Conservation (phyloP, 2,888 invertebrate species). For the Phlogophora meticulosa region DNA sequence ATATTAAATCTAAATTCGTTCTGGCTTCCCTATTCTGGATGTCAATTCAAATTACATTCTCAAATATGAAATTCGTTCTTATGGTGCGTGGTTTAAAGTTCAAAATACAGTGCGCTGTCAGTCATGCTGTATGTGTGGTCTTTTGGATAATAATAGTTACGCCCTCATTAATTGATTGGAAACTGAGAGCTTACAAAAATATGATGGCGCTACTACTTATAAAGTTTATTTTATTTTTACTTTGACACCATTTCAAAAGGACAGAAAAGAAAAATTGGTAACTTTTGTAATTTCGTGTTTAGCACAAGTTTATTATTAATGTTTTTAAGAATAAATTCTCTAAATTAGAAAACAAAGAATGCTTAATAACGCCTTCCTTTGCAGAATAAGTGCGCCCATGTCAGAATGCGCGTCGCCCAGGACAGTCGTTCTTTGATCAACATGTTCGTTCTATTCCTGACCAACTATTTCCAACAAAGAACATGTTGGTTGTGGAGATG, state of each 20-base stretch:
- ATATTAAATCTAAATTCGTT: slow-evolving; percentile 44
- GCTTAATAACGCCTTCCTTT: not conserved
- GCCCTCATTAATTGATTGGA: not conserved
- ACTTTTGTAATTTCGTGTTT: too few species aligned
- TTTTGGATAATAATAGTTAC: slow-evolving; percentile 8
- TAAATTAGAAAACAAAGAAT: too few species aligned
- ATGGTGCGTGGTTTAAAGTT: not conserved
- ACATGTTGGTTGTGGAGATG: slow-evolving; percentile 23
- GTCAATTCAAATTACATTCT: not conserved
- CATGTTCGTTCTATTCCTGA: slow-evolving; percentile 46
- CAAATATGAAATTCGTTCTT: not conserved
- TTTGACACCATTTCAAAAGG: too few species aligned
- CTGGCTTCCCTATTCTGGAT: slow-evolving; percentile 35
- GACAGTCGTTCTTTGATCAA: slow-evolving; percentile 50
- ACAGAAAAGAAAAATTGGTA: too few species aligned
- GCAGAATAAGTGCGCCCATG: slow-evolving; percentile 40
- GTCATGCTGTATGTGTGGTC: not conserved
- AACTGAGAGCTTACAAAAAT: not conserved
- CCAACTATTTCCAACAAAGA: slow-evolving; percentile 49
- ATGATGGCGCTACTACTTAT: not conserved
- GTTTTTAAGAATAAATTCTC: too few species aligned
- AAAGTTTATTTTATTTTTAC: not conserved
- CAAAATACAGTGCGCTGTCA: not conserved
- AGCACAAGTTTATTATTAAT: too few species aligned
- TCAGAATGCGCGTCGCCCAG: slow-evolving; percentile 31